phyloP scores from a whole-genome alignment of 2,797 vertebrate species.

The Ibycter americanus region DNA sequence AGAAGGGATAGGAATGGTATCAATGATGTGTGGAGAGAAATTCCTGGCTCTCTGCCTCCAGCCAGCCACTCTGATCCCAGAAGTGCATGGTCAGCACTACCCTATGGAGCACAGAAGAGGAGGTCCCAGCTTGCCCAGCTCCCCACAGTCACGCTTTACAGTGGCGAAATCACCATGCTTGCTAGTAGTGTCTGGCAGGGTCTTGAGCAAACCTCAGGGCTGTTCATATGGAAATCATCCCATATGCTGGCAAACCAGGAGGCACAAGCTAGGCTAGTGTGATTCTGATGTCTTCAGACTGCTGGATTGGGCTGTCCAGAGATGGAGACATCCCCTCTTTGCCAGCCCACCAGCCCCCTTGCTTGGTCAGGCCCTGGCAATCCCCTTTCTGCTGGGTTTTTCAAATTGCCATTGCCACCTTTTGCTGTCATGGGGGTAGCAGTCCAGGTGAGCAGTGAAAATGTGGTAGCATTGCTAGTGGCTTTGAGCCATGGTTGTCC shows the following conservation, averaged over 20 bases:
- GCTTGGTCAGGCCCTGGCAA: background rate
- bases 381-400: background rate
- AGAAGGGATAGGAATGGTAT: background rate
- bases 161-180: background rate
- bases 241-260: background rate
- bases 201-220: background rate
- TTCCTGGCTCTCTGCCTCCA: background rate
- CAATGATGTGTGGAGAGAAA: accelerated
- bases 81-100: background rate
- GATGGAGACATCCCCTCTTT: background rate
- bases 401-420: background rate
- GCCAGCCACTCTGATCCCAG: background rate
- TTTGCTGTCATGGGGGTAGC: background rate
- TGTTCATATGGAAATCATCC: background rate
- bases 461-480: background rate
- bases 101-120: background rate
- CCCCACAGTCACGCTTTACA: background rate
- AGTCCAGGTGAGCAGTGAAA: background rate
- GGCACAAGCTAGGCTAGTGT: background rate
- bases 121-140: background rate
- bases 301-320: background rate
- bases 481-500: background rate
- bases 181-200: background rate
- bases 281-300: background rate
- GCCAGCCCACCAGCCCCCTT: background rate